Percentiles rank a stretch among this genome's conserved stretches.
Conservation (phyloP, 2,797 vertebrate genomes). For the Falco concolor region DNA sequence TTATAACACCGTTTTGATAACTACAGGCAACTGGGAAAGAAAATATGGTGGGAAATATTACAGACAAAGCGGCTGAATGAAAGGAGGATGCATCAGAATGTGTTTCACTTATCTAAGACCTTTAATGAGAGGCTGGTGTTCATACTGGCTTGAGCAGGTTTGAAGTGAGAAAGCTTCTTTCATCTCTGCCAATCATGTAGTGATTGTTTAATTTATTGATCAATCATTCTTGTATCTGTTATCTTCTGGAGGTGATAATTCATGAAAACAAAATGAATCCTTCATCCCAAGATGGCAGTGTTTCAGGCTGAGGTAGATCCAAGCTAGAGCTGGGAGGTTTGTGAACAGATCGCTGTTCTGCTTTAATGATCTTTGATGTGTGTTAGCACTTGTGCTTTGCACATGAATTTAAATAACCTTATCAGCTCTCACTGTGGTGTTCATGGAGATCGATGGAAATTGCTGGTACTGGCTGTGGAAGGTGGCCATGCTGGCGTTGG, state of each 20-base stretch:
- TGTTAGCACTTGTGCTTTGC: not conserved
- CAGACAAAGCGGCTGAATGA: not conserved
- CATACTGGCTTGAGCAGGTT: not conserved
- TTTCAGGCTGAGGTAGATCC: not conserved
- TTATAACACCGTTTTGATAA: accelerated
- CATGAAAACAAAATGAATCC: not conserved
- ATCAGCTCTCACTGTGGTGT: not conserved
- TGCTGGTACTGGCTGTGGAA: not conserved
- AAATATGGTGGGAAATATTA: accelerated
- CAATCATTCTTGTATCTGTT: not conserved
- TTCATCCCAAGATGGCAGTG: not conserved
- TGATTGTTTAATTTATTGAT: not conserved
- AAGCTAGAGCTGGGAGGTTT: not conserved
- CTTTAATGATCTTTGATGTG: not conserved
- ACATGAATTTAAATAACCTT: accelerated
- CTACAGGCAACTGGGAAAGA: not conserved
- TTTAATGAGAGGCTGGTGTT: not conserved
- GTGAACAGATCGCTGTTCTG: not conserved
- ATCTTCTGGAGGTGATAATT: not conserved
- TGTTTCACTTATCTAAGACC: not conserved
- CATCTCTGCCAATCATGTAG: not conserved
- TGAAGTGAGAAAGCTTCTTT: not conserved
- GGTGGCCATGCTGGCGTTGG: not conserved
- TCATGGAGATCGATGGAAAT: not conserved
- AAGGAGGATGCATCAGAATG: not conserved